Percentiles rank a stretch among this genome's conserved stretches.
These are phyloP conservation scores for Coreius guichenoti DNA, from an alignment of 2,797 vertebrate species.

Conservation along the genomic window DNA sequence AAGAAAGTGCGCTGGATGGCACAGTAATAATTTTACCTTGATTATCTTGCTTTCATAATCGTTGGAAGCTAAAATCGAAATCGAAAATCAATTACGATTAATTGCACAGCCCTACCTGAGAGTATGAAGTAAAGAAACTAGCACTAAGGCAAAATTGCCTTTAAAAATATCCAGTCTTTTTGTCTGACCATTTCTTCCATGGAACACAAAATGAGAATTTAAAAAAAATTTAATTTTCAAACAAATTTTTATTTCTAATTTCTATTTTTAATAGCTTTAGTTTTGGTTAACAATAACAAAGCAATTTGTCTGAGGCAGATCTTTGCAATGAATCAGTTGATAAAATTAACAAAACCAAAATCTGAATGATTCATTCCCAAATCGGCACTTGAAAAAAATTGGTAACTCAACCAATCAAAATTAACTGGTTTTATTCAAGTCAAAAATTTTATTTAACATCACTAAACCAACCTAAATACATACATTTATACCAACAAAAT, in stretches of 20 bases:
- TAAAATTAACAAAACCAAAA: not conserved
- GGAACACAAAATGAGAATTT: not conserved
- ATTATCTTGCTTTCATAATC: too few relatives aligned
- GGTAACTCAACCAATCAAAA: not conserved
- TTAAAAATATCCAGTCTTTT: not conserved
- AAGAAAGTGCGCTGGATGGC: too few relatives aligned
- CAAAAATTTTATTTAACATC: not conserved
- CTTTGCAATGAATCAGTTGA: not conserved
- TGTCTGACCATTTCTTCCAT: not conserved
- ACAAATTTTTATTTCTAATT: not conserved
- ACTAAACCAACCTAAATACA: not conserved
- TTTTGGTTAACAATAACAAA: not conserved
- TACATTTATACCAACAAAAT: not conserved
- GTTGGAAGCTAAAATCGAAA: too few relatives aligned
- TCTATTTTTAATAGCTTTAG: not conserved
- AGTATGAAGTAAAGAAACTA: not conserved
- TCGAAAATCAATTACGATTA: too few relatives aligned
- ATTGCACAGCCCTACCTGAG: too few relatives aligned
- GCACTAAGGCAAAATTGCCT: not conserved
- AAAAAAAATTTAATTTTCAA: not conserved
- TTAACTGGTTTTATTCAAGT: not conserved
- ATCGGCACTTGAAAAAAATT: not conserved
- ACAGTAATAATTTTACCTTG: too few relatives aligned
- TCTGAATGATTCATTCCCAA: not conserved
- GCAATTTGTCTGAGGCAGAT: not conserved